phyloP scores from a whole-genome alignment of 2,888 invertebrate genomes.

The Thumatha senex region DNA sequence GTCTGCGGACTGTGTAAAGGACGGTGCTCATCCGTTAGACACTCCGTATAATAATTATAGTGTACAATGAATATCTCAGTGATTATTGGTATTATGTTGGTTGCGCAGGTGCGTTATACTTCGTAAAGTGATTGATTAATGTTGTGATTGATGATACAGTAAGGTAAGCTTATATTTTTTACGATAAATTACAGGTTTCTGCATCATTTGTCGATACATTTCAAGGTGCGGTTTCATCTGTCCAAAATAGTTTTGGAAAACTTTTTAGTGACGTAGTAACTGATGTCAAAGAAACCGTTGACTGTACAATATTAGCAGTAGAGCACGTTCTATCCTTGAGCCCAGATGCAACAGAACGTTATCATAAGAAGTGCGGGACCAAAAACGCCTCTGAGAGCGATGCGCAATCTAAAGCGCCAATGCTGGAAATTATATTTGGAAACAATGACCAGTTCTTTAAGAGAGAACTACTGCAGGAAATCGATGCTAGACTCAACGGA shows the following conservation, averaged over 20 bases:
- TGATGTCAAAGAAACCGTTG: constrained; percentile 64
- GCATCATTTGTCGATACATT: constrained; percentile 59
- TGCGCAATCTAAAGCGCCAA: constrained; percentile 5
- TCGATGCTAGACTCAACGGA: constrained; percentile 29
- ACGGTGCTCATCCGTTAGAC: constrained; percentile 25
- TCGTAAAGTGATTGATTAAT: constrained; percentile 6
- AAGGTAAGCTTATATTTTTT: constrained; percentile 19
- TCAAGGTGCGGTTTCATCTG: constrained; percentile 51
- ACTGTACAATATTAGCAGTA: constrained; percentile 66
- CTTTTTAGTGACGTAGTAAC: constrained; percentile 60
- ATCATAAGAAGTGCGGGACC: constrained; percentile 35
- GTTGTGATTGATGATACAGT: not conserved
- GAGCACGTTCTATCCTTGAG: constrained; percentile 51
- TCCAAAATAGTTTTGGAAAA: constrained; percentile 59
- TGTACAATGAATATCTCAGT: constrained; percentile 43
- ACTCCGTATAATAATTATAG: constrained; percentile 24
- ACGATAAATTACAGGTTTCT: constrained; percentile 55
- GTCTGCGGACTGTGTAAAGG: constrained; percentile 25
- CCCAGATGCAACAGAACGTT: constrained; percentile 28
- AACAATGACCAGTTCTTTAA: constrained; percentile 16
- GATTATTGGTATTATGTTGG: constrained; percentile 38
- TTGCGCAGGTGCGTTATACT: constrained; percentile 46
- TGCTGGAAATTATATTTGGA: constrained; percentile 14
- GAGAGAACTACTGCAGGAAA: constrained; percentile 21
- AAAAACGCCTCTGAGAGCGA: constrained; percentile 12